Conservation (phyloP, 2,888 invertebrate genomes). For the Drosophila falleni region DNA sequence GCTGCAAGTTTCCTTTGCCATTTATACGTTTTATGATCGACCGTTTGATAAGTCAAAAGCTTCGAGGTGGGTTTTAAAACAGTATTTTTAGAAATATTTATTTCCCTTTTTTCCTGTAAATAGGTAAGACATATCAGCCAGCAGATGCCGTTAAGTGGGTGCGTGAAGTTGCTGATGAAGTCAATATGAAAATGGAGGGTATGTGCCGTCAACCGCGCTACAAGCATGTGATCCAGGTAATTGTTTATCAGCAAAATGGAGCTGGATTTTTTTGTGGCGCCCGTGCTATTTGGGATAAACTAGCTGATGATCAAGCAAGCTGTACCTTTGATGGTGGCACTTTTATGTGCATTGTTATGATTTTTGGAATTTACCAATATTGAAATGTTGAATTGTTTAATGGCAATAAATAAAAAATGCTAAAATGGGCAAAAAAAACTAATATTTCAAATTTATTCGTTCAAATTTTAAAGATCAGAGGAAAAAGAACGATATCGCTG, state of each 20-base stretch:
- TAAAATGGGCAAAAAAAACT: neutral
- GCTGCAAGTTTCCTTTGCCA: constrained; percentile 59
- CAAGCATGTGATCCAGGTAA: constrained; percentile 58
- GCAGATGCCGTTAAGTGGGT: constrained; percentile 57
- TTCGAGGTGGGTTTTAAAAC: constrained; percentile 30
- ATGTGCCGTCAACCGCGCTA: constrained; percentile 46
- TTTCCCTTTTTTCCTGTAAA: neutral
- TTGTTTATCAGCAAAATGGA: constrained; percentile 64
- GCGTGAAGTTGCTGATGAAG: constrained; percentile 60
- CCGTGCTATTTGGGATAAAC: constrained; percentile 64
- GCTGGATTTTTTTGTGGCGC: constrained; percentile 62
- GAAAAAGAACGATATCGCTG: neutral
- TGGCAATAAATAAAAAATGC: neutral
- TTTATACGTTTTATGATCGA: constrained; percentile 51
- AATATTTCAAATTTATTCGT: neutral
- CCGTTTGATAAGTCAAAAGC: constrained; percentile 8
- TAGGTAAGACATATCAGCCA: constrained; percentile 47
- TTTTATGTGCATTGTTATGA: constrained; percentile 48
- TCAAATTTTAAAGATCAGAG: neutral
- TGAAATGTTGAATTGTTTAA: constrained; percentile 17
- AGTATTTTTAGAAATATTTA: neutral
- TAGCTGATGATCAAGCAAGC: constrained; percentile 53
- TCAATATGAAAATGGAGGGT: constrained; percentile 50
- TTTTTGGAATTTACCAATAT: constrained; percentile 65
- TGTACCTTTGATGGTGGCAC: constrained; percentile 35